These are phyloP conservation scores for Dipodomys stephensi DNA, from an alignment of 2,113 vertebrate genomes.

Conservation along the genomic window DNA sequence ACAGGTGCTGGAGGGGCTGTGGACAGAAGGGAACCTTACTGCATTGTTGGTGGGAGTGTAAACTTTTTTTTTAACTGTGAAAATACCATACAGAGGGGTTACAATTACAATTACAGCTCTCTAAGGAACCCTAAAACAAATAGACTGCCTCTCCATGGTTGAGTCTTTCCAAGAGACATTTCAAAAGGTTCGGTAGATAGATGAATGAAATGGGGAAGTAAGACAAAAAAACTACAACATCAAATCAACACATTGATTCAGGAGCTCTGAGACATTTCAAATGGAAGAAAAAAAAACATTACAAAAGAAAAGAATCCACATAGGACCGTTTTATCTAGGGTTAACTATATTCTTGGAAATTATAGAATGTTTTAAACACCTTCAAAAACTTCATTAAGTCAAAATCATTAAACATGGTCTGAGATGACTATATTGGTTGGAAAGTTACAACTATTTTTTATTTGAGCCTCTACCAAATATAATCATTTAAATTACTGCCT, in stretches of 20 bases:
- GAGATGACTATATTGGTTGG: not conserved
- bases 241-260: not conserved
- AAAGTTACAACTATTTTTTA: not conserved
- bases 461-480: not conserved
- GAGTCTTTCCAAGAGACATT: not conserved
- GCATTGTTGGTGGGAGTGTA: no score
- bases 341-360: constrained; percentile 1
- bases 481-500: not conserved
- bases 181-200: not conserved
- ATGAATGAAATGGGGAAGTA: not conserved
- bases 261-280: not conserved
- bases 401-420: not conserved
- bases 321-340: not conserved
- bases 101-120: not conserved
- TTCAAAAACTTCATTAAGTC: constrained; percentile 21
- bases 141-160: not conserved
- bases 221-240: not conserved
- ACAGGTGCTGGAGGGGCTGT: no score
- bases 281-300: not conserved
- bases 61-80: no score
- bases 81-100: no score
- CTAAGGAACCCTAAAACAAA: constrained; percentile 43
- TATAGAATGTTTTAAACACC: not conserved
- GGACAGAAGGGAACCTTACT: no score
- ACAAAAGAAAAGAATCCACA: not conserved